Conservation (phyloP, 1,140 invertebrate species). For the Dysdera silvatica region DNA sequence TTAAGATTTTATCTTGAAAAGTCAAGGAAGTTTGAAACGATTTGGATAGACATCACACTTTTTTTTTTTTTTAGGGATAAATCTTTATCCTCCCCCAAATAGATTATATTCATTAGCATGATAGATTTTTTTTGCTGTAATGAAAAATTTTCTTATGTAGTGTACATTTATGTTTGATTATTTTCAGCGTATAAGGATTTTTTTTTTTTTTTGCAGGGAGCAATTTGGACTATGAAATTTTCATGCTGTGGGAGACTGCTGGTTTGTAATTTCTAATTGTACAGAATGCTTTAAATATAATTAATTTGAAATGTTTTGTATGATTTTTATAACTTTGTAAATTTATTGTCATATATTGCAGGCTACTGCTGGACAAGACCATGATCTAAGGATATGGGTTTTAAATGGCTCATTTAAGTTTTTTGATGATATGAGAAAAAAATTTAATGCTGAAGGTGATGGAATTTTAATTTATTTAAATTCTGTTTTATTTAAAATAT, state of each 20-base stretch:
- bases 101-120: background rate
- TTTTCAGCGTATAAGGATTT: background rate
- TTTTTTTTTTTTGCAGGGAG: constrained; percentile 49
- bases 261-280: constrained; percentile 31
- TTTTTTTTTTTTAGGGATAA: no score
- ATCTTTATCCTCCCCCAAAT: no score
- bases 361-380: constrained; percentile 93
- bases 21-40: no score
- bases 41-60: no score
- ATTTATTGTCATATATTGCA: constrained; percentile 18
- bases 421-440: constrained; percentile 89
- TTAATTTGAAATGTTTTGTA: background rate
- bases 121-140: background rate
- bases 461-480: background rate
- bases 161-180: background rate
- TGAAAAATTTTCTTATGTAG: background rate
- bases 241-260: constrained; percentile 84
- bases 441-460: constrained; percentile 57
- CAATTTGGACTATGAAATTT: constrained; percentile 99
- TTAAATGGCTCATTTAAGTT: constrained; percentile 74
- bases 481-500: background rate
- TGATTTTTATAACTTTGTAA: background rate
- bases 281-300: background rate
- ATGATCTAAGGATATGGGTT: constrained; percentile 87
- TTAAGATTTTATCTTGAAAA: no score